Evolutionary conservation across 1,140 invertebrate species (phyloP).

Genomic region (Ridgeia piscesae): DNA sequence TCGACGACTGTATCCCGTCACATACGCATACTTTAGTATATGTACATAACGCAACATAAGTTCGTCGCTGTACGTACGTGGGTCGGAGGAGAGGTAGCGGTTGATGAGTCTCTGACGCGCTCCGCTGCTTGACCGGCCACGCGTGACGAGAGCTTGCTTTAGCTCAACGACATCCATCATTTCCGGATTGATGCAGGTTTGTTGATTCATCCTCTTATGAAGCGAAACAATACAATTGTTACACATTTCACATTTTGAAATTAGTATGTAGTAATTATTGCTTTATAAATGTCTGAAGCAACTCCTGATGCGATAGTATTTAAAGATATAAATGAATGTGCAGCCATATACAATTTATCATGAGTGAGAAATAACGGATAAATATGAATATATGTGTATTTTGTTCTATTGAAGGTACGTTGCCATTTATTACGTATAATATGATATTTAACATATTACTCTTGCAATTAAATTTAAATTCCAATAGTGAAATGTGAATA

Average conservation of each 20-base stretch:
- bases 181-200: neutral
- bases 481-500: neutral
- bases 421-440: too few species aligned
- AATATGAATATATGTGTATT: too few species aligned
- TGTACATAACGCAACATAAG: too few species aligned
- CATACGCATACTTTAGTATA: too few species aligned
- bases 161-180: neutral
- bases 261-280: neutral
- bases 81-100: neutral
- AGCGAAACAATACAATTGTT: neutral
- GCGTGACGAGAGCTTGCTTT: neutral
- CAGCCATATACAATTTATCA: neutral
- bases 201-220: neutral
- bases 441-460: neutral
- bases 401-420: too few species aligned
- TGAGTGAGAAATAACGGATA: too few species aligned
- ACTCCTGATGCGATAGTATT: neutral
- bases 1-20: too few species aligned
- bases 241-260: neutral
- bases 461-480: neutral
- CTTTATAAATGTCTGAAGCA: neutral
- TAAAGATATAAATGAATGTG: neutral
- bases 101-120: slow-evolving; percentile 9
- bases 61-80: neutral
- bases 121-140: neutral